Conservation (phyloP, 2,113 vertebrate genomes). For the Sceloporus undulatus region DNA sequence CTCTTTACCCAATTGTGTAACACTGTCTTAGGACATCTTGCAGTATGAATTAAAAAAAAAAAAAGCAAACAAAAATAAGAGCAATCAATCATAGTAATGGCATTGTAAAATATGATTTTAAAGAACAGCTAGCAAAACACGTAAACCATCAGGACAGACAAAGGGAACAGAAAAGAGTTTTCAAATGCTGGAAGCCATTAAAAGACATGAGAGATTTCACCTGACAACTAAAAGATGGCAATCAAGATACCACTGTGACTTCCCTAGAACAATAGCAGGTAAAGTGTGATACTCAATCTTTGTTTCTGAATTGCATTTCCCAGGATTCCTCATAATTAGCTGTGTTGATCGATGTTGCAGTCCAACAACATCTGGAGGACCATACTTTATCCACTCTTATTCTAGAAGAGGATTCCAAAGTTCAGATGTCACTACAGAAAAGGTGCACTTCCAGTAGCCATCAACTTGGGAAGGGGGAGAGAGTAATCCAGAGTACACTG, state of each 20-base stretch:
- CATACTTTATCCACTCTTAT: too few species aligned
- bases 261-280: too few species aligned
- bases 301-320: too few species aligned
- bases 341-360: too few species aligned
- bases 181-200: not conserved
- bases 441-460: too few species aligned
- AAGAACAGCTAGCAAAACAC: not conserved
- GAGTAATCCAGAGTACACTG: not conserved
- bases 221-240: not conserved
- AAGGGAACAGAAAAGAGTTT: not conserved
- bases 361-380: too few species aligned
- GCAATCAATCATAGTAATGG: not conserved
- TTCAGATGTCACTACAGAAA: too few species aligned
- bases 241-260: not conserved
- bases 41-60: not conserved
- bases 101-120: not conserved
- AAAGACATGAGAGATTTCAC: not conserved
- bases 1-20: not conserved
- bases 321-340: too few species aligned
- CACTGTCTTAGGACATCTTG: not conserved
- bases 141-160: not conserved
- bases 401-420: too few species aligned
- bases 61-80: not conserved
- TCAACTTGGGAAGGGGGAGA: too few species aligned
- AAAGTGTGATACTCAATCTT: too few species aligned